These are phyloP conservation scores for Drosophila eugracilis DNA, from an alignment of 1,140 invertebrate species.

Conservation along the genomic window DNA sequence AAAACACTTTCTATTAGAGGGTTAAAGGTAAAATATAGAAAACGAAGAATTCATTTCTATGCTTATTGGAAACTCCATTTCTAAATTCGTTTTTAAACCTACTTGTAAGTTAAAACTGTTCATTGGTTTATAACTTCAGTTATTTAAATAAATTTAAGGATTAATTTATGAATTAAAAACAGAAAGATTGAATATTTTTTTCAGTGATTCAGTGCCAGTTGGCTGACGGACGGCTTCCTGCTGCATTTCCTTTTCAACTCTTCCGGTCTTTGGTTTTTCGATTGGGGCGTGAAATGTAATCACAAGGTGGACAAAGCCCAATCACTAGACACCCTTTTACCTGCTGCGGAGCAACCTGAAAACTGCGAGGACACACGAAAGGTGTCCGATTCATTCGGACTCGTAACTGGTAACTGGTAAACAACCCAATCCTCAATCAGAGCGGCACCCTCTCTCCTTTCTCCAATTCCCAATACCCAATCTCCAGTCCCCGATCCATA, in stretches of 20 bases:
- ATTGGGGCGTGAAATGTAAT: conserved; percentile 43
- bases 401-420: not conserved
- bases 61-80: not conserved
- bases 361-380: conserved; percentile 18
- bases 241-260: conserved; percentile 39
- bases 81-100: not conserved
- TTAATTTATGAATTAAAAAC: too few species aligned
- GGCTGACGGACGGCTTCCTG: conserved; percentile 37
- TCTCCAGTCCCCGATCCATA: too few species aligned
- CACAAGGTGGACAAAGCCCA: conserved; percentile 45
- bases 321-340: conserved; percentile 17
- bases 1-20: not conserved
- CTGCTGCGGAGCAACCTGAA: conserved; percentile 13
- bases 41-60: not conserved
- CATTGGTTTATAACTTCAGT: not conserved
- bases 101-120: not conserved
- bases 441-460: not conserved
- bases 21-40: not conserved
- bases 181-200: too few species aligned
- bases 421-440: conserved; percentile 27
- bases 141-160: not conserved
- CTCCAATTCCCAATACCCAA: too few species aligned
- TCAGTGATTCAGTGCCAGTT: conserved; percentile 11
- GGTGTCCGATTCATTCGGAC: conserved; percentile 25
- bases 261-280: conserved; percentile 28